Conservation (phyloP, 2,113 vertebrate genomes). For the Aix galericulata region DNA sequence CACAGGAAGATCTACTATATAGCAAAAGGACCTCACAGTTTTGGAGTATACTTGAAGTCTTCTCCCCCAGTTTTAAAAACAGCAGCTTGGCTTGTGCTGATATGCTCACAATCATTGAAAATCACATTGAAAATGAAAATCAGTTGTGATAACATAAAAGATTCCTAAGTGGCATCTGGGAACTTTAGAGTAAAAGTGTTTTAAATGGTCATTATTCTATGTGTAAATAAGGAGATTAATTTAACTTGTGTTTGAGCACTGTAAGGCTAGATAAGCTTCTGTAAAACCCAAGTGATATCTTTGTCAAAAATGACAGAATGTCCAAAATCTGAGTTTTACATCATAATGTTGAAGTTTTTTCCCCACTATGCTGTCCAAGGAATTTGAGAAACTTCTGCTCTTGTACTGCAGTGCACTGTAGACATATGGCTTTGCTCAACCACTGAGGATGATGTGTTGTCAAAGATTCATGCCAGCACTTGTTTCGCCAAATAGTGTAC, state of each 20-base stretch:
- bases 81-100: background rate
- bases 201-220: background rate
- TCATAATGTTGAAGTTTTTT: background rate
- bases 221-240: background rate
- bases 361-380: background rate
- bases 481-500: constrained; percentile 19
- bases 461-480: background rate
- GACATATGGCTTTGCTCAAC: background rate
- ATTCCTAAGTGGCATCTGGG: background rate
- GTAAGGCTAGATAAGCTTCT: background rate
- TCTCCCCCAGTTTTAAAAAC: background rate
- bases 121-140: background rate
- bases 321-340: background rate
- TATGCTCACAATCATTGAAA: background rate
- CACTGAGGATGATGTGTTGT: background rate
- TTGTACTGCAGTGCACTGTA: background rate
- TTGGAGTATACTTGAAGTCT: background rate
- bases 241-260: background rate
- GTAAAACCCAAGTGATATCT: background rate
- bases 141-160: background rate
- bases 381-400: background rate
- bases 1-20: background rate
- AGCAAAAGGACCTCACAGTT: background rate
- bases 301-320: background rate
- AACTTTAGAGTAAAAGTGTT: background rate